Percentiles rank a stretch among this genome's conserved stretches.
Conservation (phyloP, 2,113 vertebrate genomes). For the Antigone vipio region DNA sequence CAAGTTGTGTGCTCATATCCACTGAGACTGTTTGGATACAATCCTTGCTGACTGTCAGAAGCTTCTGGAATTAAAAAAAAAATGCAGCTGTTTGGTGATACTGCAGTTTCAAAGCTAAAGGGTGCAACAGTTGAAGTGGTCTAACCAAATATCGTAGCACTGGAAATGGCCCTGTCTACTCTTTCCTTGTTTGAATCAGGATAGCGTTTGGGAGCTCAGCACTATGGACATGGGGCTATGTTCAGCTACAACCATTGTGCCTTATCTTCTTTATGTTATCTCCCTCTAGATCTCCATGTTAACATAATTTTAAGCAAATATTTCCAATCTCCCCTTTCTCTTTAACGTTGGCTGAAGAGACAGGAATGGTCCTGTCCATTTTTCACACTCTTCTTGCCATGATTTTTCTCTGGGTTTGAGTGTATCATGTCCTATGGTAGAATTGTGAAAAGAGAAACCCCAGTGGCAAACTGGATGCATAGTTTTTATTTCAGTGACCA, state of each 20-base stretch:
- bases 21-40: neutral
- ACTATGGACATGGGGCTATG: rapidly evolving
- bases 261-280: neutral
- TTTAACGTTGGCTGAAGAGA: neutral
- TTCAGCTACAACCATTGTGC: neutral
- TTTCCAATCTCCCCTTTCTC: neutral
- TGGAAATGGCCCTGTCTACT: neutral
- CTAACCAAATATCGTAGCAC: rapidly evolving
- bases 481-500: neutral
- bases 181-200: neutral
- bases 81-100: neutral
- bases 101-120: conserved; percentile 6
- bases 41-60: conserved; percentile 38
- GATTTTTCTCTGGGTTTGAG: neutral
- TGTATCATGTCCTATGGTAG: neutral
- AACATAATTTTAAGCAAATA: neutral
- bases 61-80: conserved; percentile 5
- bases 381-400: neutral
- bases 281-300: neutral
- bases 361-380: neutral
- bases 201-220: neutral
- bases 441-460: neutral
- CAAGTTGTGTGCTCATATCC: neutral
- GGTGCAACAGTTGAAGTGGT: neutral
- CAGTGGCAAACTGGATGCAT: neutral